phyloP scores from a whole-genome alignment of 35 echinoderm and acorn worm species.

The Holothuria glaberrima region DNA sequence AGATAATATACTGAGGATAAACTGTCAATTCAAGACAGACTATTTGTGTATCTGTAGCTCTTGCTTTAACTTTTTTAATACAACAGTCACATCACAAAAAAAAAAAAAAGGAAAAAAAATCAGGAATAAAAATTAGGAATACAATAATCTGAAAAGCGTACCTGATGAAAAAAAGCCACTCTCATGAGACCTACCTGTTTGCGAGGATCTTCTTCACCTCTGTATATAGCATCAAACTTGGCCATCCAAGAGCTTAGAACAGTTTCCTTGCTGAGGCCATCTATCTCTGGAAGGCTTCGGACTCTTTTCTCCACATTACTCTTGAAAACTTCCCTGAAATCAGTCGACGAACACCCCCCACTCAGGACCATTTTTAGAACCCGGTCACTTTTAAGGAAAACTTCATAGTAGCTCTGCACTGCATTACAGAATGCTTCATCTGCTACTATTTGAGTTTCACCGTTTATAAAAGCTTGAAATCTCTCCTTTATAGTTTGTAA shows the following conservation, averaged over 20 bases:
- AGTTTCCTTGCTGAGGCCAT: slow-evolving; percentile 98
- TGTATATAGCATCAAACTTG: slow-evolving; percentile 99
- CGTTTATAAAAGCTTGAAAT: slow-evolving; percentile 96
- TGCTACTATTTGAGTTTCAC: slow-evolving; percentile 97
- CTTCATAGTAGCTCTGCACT: slow-evolving; percentile 96
- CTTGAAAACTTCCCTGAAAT: slow-evolving; percentile 98
- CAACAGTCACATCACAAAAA: too few relatives aligned
- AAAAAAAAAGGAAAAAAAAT: too few relatives aligned
- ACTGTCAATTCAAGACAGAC: too few relatives aligned
- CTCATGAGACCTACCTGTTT: slow-evolving; percentile 60
- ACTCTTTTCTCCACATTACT: slow-evolving; percentile 97
- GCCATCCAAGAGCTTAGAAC: slow-evolving; percentile 99
- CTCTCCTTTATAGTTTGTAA: slow-evolving; percentile 94
- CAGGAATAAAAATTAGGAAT: too few relatives aligned
- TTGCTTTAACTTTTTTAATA: too few relatives aligned
- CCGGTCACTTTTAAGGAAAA: slow-evolving; percentile 98
- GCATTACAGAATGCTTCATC: slow-evolving; percentile 99
- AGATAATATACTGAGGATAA: too few relatives aligned
- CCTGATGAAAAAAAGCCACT: too few relatives aligned
- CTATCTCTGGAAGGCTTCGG: slow-evolving; percentile 94
- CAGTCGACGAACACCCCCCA: slow-evolving; percentile 94
- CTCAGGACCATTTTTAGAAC: slow-evolving; percentile 96
- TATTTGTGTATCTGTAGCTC: too few relatives aligned
- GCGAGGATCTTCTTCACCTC: slow-evolving; percentile 95
- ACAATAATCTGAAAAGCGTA: too few relatives aligned